Base-by-base conservation (phyloP, 2,888 invertebrate species). In the Rotaria sp. region DNA sequence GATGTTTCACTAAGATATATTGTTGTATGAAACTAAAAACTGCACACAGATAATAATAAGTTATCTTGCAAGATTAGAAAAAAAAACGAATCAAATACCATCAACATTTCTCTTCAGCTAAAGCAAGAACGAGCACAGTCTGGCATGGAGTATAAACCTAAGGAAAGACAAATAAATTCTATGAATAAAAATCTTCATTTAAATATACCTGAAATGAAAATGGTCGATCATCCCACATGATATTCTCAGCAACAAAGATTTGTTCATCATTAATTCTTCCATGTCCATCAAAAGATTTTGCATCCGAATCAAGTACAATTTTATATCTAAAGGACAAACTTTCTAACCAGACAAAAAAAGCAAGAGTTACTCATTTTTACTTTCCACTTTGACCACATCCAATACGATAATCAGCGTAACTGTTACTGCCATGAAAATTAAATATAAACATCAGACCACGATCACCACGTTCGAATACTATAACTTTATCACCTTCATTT, bases 401-500 rank as follows among this genome's bases (percentile, higher is more conserved):
- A 86, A 99, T 93, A 89, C 95, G 91, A 92, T 99, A 99, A 91
- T 96, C 96, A 0, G 96, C 94, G 92, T 95, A 99, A 91, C 97
- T 97, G 91, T 96, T 94, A 41, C 92, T 93, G 0, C 95, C 93
- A 91, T 99, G 96, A 92, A 99, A 97, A 92, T 99, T 99, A 91
- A 99, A 96, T 52, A 95, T 94, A 91, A 50, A 96, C 94, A 91
- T 98, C 97, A 52, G 97, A 92, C 30, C 97, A 92, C 1, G 94
- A 95, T 41, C 96, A 13, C 89, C 90, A 88, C 98, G 93, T 91
- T 99, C 99, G 91, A 96, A 98, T 26, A 94, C 95, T 55, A 99
- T 93, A 80, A 97, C 93, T 92, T 98, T 99, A 92, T 99, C 99
- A 80, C 94, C 94, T 89, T 98, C 94, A 90, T 99, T 96, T 91